These are phyloP conservation scores for Pampus argenteus DNA, from an alignment of 2,797 vertebrate genomes.

Conservation along the genomic window DNA sequence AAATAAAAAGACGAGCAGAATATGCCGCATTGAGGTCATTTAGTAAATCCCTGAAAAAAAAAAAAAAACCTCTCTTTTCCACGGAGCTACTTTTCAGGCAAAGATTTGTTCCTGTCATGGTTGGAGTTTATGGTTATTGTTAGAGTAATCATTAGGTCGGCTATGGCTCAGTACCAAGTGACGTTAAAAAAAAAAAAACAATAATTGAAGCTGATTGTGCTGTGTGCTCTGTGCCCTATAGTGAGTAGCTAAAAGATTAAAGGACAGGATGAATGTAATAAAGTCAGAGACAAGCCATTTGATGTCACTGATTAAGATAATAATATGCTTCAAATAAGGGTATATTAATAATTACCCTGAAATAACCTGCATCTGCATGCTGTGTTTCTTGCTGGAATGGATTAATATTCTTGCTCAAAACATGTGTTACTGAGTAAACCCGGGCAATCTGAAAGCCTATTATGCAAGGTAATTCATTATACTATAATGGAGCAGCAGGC, in stretches of 20 bases:
- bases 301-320: slow-evolving; percentile 43
- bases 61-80: slow-evolving; percentile 16
- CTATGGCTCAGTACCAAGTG: neutral
- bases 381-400: slow-evolving; percentile 17
- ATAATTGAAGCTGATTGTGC: neutral
- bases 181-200: slow-evolving; percentile 31
- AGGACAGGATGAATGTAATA: slow-evolving; percentile 14
- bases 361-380: slow-evolving; percentile 21
- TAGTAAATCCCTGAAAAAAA: slow-evolving; percentile 11
- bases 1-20: neutral
- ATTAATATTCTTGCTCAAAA: slow-evolving; percentile 38
- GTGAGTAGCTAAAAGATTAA: slow-evolving; percentile 4
- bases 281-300: slow-evolving; percentile 17
- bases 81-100: neutral
- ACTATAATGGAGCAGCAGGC: slow-evolving; percentile 6
- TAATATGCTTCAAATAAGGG: slow-evolving; percentile 25
- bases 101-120: slow-evolving; percentile 22
- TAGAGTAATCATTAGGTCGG: slow-evolving; percentile 27
- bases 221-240: neutral
- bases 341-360: slow-evolving; percentile 13
- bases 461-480: slow-evolving; percentile 55
- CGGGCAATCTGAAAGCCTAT: slow-evolving; percentile 29
- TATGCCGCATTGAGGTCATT: slow-evolving; percentile 17
- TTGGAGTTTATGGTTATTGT: slow-evolving; percentile 15
- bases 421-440: slow-evolving; percentile 22